These are phyloP conservation scores for Pitangus sulphuratus DNA, from an alignment of 2,797 vertebrate genomes.

Conservation along the genomic window DNA sequence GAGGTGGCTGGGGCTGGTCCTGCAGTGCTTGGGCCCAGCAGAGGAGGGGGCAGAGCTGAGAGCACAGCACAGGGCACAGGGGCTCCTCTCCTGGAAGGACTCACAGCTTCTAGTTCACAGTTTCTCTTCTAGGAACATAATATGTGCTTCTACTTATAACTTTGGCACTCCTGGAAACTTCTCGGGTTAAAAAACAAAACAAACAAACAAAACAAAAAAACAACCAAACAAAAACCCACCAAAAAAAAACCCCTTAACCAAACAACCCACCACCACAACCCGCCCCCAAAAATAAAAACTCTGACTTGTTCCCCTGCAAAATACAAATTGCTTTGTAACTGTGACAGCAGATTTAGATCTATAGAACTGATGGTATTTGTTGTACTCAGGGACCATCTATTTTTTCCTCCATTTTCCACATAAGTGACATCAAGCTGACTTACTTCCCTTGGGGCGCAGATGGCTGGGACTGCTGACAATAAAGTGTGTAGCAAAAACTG, in stretches of 20 bases:
- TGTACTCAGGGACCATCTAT: not conserved
- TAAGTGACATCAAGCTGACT: slow-evolving; percentile 6
- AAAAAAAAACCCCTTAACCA: too few species aligned
- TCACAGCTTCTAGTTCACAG: not conserved
- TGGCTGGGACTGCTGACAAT: not conserved
- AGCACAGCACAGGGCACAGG: accelerated
- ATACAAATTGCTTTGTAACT: not conserved
- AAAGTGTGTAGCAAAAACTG: not conserved
- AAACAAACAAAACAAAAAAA: not conserved
- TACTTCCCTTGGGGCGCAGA: not conserved
- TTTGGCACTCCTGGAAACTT: not conserved
- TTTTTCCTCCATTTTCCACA: not conserved
- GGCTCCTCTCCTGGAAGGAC: not conserved
- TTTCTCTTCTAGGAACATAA: not conserved
- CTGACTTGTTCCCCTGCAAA: not conserved
- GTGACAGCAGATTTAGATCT: not conserved
- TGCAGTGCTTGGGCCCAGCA: accelerated
- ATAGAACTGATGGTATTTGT: not conserved
- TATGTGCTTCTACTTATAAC: not conserved
- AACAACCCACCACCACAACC: not conserved
- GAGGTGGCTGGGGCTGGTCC: not conserved
- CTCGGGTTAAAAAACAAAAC: not conserved
- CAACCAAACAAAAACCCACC: not conserved
- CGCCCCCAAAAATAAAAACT: not conserved
- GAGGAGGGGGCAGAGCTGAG: not conserved